phyloP scores from a whole-genome alignment of 2,888 invertebrate genomes.

The Callinectes sapidus region DNA sequence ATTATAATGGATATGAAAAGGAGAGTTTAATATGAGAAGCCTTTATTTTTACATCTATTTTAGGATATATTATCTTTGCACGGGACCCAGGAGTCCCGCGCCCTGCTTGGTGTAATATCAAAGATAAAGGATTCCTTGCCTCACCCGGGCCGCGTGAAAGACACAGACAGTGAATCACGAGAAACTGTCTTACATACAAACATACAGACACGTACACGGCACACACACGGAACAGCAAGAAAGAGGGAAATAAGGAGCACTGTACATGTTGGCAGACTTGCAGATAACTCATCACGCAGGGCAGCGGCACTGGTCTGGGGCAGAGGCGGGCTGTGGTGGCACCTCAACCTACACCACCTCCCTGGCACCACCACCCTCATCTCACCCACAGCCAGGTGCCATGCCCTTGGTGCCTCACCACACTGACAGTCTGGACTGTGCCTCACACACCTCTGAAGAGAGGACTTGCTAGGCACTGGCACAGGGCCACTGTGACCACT shows the following conservation, averaged over 20 bases:
- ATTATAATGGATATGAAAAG: not conserved
- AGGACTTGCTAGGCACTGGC: not conserved
- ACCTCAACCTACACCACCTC: not conserved
- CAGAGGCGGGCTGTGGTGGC: not conserved
- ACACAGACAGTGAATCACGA: constrained; percentile 58
- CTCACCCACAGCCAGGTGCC: not conserved
- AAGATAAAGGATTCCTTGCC: constrained; percentile 38
- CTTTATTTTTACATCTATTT: constrained; percentile 50
- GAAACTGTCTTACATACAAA: constrained; percentile 49
- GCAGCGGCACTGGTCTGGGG: not conserved
- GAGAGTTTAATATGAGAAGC: constrained; percentile 38
- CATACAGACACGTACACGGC: constrained; percentile 54
- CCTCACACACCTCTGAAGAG: not conserved
- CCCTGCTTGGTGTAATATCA: constrained; percentile 34
- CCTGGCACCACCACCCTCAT: not conserved
- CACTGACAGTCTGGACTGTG: constrained; percentile 9
- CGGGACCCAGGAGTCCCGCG: constrained; percentile 29
- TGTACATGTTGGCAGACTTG: constrained; percentile 24
- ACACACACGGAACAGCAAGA: constrained; percentile 58
- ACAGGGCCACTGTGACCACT: not conserved
- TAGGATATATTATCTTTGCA: constrained; percentile 45
- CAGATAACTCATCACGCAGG: not conserved
- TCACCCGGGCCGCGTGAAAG: constrained; percentile 47
- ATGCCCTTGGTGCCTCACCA: not conserved
- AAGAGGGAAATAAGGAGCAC: constrained; percentile 44